Evolutionary conservation across 1,140 invertebrate genomes (phyloP).

Genomic region (Gonatopus flavifemur): DNA sequence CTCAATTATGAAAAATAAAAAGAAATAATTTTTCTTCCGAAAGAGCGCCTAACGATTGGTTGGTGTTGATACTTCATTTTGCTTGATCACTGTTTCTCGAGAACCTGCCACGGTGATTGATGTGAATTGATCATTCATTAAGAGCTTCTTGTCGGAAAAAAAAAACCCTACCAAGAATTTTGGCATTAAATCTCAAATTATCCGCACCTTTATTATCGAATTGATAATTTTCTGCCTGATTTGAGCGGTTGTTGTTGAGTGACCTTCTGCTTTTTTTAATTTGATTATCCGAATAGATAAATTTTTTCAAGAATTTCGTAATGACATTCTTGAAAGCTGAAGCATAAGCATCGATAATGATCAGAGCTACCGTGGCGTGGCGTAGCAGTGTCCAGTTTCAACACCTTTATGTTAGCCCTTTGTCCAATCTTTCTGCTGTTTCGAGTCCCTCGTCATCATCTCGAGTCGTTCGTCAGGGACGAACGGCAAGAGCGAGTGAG

Average conservation of each 20-base stretch:
- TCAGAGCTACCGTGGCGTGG: no score
- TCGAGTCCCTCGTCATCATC: constrained; percentile 21
- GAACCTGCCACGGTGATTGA: constrained; percentile 17
- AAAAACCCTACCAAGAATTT: constrained; percentile 33
- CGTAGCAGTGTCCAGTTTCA: constrained; percentile 32
- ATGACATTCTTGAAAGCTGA: no score
- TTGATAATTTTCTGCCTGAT: constrained; percentile 44
- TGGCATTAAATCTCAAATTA: constrained; percentile 42
- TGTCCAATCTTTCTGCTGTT: constrained; percentile 11
- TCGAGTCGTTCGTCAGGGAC: constrained; percentile 23
- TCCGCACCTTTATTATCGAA: constrained; percentile 30
- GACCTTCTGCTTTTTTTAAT: no score
- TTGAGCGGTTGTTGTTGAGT: constrained; percentile 28
- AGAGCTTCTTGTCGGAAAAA: constrained; percentile 2
- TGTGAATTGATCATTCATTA: background rate
- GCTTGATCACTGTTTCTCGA: constrained; percentile 45
- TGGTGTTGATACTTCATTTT: constrained; percentile 36
- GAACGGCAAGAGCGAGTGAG: no score
- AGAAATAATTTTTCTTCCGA: background rate
- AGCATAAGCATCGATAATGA: no score
- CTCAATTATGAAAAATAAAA: background rate
- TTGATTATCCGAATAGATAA: no score
- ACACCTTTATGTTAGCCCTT: constrained; percentile 23
- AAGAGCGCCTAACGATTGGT: constrained; percentile 21
- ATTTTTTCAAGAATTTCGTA: no score